These are phyloP conservation scores for Sebastes taczanowskii DNA, from an alignment of 2,797 vertebrate genomes.

Conservation along the genomic window DNA sequence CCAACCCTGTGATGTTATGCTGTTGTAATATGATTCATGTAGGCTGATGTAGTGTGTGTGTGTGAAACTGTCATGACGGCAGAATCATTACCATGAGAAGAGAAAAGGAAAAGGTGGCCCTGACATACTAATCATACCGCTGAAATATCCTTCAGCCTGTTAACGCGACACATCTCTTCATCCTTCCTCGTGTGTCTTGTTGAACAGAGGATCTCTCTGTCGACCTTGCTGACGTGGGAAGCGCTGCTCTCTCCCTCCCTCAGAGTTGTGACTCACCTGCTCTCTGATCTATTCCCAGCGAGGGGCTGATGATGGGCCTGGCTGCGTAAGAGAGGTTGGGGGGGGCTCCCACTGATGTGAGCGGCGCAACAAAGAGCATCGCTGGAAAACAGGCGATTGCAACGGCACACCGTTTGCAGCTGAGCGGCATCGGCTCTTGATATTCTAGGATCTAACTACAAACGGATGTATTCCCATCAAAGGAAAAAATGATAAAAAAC, in stretches of 20 bases:
- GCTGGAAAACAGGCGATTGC: conserved; percentile 21
- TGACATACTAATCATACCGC: background rate
- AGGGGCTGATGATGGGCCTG: conserved; percentile 59
- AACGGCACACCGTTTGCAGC: conserved; percentile 7
- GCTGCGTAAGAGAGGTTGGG: conserved; percentile 35
- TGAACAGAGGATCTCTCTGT: conserved; percentile 39
- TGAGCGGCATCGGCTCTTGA: background rate
- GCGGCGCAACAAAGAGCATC: conserved; percentile 52
- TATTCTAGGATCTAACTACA: background rate
- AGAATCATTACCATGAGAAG: background rate
- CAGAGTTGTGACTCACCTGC: conserved; percentile 78
- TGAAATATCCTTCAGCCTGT: conserved; percentile 1
- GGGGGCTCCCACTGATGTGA: conserved; percentile 51
- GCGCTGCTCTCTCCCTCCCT: conserved; percentile 45
- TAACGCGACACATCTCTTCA: background rate
- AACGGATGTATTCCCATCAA: background rate
- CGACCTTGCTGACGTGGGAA: conserved; percentile 67
- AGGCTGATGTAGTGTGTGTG: background rate
- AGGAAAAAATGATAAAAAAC: background rate
- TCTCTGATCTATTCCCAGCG: conserved; percentile 74
- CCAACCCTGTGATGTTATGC: background rate
- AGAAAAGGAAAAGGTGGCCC: background rate
- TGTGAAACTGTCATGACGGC: background rate
- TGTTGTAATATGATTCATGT: background rate
- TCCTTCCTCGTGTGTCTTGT: background rate